Conservation (phyloP, 2,797 vertebrate genomes). For the Microctenopoma stevenorrisi region DNA sequence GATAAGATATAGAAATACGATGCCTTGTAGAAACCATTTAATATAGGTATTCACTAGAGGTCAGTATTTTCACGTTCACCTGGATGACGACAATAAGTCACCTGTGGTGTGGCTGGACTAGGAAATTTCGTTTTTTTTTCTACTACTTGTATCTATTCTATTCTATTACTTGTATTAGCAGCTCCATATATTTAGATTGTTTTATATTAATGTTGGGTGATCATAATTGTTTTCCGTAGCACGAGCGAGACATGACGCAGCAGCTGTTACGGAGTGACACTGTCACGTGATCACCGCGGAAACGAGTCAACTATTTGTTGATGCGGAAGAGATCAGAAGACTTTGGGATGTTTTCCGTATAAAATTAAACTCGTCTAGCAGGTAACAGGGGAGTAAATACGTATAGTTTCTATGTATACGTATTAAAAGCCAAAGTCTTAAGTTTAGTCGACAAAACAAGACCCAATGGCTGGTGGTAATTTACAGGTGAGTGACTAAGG, state of each 20-base stretch:
- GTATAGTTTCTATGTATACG: neutral
- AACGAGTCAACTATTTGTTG: conserved; percentile 35
- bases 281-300: conserved; percentile 74
- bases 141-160: no score
- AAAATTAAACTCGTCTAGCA: neutral
- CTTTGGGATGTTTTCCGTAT: conserved; percentile 8
- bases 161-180: neutral
- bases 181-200: neutral
- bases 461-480: conserved; percentile 65
- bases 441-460: neutral
- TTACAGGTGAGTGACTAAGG: conserved; percentile 74
- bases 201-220: neutral
- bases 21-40: neutral
- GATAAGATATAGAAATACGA: neutral
- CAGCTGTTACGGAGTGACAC: neutral
- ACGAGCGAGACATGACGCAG: neutral
- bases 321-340: conserved; percentile 62
- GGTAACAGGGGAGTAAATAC: neutral
- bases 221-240: neutral
- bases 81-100: conserved; percentile 3
- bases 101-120: neutral
- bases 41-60: conserved; percentile 10
- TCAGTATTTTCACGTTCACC: conserved; percentile 10
- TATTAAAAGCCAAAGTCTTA: neutral
- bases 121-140: no score